phyloP scores from a whole-genome alignment of 2,797 vertebrate genomes.

The Myotis pilosus region DNA sequence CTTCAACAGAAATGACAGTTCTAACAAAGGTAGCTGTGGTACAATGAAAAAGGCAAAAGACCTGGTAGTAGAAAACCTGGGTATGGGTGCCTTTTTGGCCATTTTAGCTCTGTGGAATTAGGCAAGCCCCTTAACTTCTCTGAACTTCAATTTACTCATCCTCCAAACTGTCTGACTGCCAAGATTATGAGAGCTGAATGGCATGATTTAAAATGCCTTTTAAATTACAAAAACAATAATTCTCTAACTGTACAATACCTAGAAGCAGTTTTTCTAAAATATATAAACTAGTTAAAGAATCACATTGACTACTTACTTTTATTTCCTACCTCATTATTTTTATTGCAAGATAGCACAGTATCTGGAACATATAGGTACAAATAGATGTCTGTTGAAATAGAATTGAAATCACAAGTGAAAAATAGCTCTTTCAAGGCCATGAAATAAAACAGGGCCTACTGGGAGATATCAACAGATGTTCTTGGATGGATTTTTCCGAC shows the following conservation, averaged over 20 bases:
- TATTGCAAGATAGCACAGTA: not conserved
- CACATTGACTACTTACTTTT: not conserved
- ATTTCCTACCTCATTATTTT: conserved; percentile 38
- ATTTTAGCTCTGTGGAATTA: not conserved
- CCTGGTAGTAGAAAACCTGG: not conserved
- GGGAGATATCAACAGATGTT: not conserved
- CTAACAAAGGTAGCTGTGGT: not conserved
- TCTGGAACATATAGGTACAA: not conserved
- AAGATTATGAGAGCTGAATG: not conserved
- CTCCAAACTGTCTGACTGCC: not conserved
- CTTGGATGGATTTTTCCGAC: not conserved
- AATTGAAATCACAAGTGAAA: conserved; percentile 33
- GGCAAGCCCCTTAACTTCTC: not conserved
- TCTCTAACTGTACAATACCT: not conserved
- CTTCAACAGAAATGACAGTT: not conserved
- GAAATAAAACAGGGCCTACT: not conserved
- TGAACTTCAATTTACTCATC: not conserved
- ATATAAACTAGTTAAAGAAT: not conserved
- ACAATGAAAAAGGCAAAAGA: not conserved
- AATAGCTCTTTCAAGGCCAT: not conserved
- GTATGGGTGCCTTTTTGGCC: not conserved
- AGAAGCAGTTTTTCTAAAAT: not conserved
- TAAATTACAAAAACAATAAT: not conserved
- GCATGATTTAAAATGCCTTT: not conserved
- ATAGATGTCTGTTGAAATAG: not conserved